Base-by-base conservation (phyloP, 1,140 invertebrate genomes). In the Copidosoma floridanum region DNA sequence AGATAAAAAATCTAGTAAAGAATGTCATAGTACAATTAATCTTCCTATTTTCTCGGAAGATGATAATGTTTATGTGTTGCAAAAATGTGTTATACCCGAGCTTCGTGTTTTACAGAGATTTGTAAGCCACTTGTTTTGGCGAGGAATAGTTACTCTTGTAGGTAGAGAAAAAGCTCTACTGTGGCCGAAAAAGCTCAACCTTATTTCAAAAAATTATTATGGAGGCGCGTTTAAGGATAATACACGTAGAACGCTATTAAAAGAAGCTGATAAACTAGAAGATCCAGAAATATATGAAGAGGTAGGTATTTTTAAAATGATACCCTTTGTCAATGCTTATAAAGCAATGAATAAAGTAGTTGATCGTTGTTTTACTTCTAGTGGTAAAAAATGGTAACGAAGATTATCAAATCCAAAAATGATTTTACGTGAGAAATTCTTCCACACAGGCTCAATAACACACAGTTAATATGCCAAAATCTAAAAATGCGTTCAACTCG, bases 81-180 rank as follows among this genome's bases (percentile, higher is more conserved):
- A 62, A 57, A 65, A 65, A 61, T 65, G 63, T 40, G 47, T 61
- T 18, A n/a, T 56, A 20, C 58, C 63, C n/a, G 58, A 65, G 16
- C 46, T 65, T 24, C 63, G 57, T 20, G 23, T 62, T 57, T 52
- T 57, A 35, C 59, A 65, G 51, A 47, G 63, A 11, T 62, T 65
- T 18, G 54, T 62, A 2, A 65, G 62, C 18, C 53, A 56, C 21
- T 44, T 56, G 20, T 64, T 54, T 61, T 64, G 57, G 44, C 7
- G 48, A 23, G 57, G 62, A 14, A 40, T 61, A 38, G 57, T 64
- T 2, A 23, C 23, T 2, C 26, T 61, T 26, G 5, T 55, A n/a
- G 57, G 40, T 1, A n/a, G 40, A 38, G 48, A 61, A 38, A 37
- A 54, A 52, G 57, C 56, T 16, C 38, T 60, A 44, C 26, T 29